A percentile compares a stretch with the other conserved stretches of the same genome.
Evolutionary conservation across 37 sponge, comb jelly and placozoan genomes (phyloP).

Genomic region (Geodia barretti): DNA sequence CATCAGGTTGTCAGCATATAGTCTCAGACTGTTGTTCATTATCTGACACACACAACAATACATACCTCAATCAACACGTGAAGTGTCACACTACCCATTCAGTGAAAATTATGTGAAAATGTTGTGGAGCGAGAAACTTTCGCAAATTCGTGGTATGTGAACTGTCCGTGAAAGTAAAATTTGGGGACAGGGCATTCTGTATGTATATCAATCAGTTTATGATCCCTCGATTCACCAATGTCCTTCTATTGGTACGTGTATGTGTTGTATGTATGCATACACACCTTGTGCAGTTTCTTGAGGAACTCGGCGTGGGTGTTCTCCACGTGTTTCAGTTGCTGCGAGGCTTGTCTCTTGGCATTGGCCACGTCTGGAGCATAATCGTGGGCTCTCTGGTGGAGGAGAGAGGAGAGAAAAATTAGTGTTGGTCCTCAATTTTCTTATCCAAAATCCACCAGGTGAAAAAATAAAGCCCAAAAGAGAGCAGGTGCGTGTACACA

Average conservation of each 20-base stretch:
- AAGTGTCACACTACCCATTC: too few relatives aligned
- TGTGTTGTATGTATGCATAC: too few relatives aligned
- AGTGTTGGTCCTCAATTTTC: not conserved
- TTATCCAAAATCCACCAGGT: not conserved
- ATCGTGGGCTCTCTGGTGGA: slow-evolving; percentile 14
- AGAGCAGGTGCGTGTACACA: too few relatives aligned
- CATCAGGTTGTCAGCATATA: slow-evolving; percentile 78
- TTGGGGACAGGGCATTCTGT: too few relatives aligned
- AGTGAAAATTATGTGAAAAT: too few relatives aligned
- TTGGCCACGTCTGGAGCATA: slow-evolving; percentile 50
- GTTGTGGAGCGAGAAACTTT: not conserved
- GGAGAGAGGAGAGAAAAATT: not conserved
- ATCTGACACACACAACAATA: slow-evolving; percentile 15
- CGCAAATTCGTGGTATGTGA: not conserved
- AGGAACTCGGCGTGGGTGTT: slow-evolving; percentile 41
- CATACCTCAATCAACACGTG: too few relatives aligned
- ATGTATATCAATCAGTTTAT: too few relatives aligned
- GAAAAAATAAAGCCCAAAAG: not conserved
- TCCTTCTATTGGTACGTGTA: too few relatives aligned
- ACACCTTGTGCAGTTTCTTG: slow-evolving; percentile 58
- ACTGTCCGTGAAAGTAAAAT: too few relatives aligned
- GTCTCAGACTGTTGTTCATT: slow-evolving; percentile 43
- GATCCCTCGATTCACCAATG: too few relatives aligned
- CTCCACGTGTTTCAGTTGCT: slow-evolving; percentile 35
- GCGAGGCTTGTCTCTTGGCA: slow-evolving; percentile 32